Base-by-base conservation (phyloP, 2,888 invertebrate species). In the Auanema sp. region DNA sequence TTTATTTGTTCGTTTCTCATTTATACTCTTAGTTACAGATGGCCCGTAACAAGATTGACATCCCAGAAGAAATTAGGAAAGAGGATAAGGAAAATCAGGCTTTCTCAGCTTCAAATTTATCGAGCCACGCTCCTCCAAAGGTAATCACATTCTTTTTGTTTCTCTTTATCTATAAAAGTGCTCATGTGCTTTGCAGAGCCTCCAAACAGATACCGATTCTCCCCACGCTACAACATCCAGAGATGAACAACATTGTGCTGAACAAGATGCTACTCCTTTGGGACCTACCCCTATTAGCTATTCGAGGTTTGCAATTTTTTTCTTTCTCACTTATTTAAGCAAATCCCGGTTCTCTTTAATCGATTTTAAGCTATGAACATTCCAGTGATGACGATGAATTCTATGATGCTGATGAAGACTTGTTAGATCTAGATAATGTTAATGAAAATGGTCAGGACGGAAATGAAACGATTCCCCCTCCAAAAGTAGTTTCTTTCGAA, bases 361-460 rank as follows among this genome's bases (percentile, higher is more conserved):
- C 33, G 33, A 33, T 33, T 33, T 8, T 33, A 33, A 33, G 33
- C 33, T 33, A 33, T 33, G 33, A 33, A 33, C 33, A 33, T 33
- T 33, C 71, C 88, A 65, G 88, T 89, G 86, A 88, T 89, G 63
- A 87, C 90, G 73, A 73, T 42, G 65, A 88, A 68, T 74, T 82
- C 74, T 69, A 77, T 66, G 69, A 75, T 64, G 70, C 81, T 55
- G 70, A 82, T 65, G 73, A 80, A 54, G 72, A 76, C 59, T 55
- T 71, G 55, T 59, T 73, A 52, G 73, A 73, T 61, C 61, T 73
- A 50, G 73, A 73, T 44, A 67, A 62, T 41, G 65, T 71, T 8
- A 42, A 53, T 23, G 62, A 62, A 49, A 51, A 62, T 23, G 47
- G 16, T 14, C 49, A 33, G 1, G 11, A 18, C 10, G 61, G 42